These are phyloP conservation scores for Lycodopsis pacificus DNA, from an alignment of 2,797 vertebrate genomes.

Conservation along the genomic window DNA sequence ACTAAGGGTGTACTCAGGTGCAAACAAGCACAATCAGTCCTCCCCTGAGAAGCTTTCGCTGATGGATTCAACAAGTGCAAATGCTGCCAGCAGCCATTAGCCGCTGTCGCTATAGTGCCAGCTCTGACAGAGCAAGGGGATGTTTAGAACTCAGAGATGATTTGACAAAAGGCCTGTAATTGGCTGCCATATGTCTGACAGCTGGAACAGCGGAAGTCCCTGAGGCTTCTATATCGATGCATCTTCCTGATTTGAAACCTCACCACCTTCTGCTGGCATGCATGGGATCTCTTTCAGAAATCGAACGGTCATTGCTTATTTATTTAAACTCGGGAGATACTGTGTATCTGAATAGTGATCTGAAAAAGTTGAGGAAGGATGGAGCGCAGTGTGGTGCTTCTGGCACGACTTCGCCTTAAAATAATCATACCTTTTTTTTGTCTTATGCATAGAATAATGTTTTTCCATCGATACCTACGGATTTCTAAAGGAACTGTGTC, in stretches of 20 bases:
- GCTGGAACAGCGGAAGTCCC: conserved; percentile 52
- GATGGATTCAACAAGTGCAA: conserved; percentile 68
- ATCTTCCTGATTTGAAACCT: conserved; percentile 54
- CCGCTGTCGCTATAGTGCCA: conserved; percentile 48
- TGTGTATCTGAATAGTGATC: neutral
- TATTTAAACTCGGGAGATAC: conserved; percentile 14
- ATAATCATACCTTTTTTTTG: neutral
- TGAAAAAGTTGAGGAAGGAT: neutral
- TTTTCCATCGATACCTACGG: too few species aligned
- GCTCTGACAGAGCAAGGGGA: conserved; percentile 56
- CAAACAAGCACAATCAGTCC: conserved; percentile 66
- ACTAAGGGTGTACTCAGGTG: conserved; percentile 29
- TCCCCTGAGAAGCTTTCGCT: conserved; percentile 52
- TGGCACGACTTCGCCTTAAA: neutral
- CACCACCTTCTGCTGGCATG: conserved; percentile 12
- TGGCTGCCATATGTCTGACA: conserved; percentile 63
- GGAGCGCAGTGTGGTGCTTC: neutral
- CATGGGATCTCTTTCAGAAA: conserved; percentile 19
- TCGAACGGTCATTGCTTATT: conserved; percentile 28
- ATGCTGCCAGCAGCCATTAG: conserved; percentile 67
- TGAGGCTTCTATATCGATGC: conserved; percentile 49
- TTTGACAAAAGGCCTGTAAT: conserved; percentile 72
- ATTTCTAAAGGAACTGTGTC: too few species aligned
- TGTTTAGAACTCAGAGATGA: conserved; percentile 59
- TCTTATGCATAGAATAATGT: neutral